Evolutionary conservation across 2,113 vertebrate genomes (phyloP).

Genomic region (Uropsilus gracilis): DNA sequence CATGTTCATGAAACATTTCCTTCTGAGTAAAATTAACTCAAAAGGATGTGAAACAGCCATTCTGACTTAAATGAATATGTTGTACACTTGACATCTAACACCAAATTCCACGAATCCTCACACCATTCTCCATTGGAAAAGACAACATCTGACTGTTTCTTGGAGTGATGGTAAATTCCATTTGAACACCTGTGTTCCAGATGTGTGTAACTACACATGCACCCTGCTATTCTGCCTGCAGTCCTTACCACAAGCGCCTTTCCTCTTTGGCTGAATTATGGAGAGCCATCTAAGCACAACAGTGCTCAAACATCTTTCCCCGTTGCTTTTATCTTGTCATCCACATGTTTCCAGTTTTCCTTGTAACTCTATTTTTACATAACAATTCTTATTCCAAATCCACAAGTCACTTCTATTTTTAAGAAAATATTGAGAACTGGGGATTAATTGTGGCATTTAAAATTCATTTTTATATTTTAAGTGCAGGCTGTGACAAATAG

Average conservation of each 20-base stretch:
- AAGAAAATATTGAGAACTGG: not conserved
- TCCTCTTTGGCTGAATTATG: not conserved
- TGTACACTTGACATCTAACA: constrained; percentile 33
- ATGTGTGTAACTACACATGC: not conserved
- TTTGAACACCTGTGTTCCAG: constrained; percentile 66
- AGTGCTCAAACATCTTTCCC: not conserved
- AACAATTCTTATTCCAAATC: not conserved
- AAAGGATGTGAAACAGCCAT: constrained; percentile 17
- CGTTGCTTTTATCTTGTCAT: constrained; percentile 43
- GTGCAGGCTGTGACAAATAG: not conserved
- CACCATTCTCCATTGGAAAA: constrained; percentile 48
- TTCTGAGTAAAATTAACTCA: not conserved
- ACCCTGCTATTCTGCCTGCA: not conserved
- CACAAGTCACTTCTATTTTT: not conserved
- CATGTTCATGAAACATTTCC: constrained; percentile 1
- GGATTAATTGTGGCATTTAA: not conserved
- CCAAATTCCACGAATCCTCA: constrained; percentile 21
- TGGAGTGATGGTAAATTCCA: not conserved
- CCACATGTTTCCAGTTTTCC: constrained; percentile 46
- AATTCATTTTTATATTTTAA: constrained; percentile 43
- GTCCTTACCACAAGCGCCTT: not conserved
- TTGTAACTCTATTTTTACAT: constrained; percentile 30
- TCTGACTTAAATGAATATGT: not conserved
- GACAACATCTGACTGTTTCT: constrained; percentile 43
- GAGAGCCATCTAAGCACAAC: not conserved